Evolutionary conservation across 2,888 invertebrate species (phyloP), one percentile per base, ranked within the genome.

Genomic region (Heteromurus nitidus): DNA sequence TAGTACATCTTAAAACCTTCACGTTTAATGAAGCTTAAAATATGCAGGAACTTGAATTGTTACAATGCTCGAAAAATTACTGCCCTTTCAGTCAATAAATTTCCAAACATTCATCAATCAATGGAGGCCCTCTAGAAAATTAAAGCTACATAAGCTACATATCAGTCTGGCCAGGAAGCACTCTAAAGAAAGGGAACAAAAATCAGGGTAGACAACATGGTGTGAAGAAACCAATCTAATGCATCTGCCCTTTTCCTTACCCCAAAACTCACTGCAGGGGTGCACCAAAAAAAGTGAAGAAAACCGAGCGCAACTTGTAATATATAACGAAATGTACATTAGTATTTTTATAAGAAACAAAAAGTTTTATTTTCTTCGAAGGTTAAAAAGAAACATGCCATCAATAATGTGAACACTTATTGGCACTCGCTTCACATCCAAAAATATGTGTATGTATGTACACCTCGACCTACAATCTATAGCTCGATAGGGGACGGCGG

Each of bases 351-450:
- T 20, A 50, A 16, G 20, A 50, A 20, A 20, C 13, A 36, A 9
- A 36, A 18, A 50, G 9, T 2, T 50, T 9, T 20, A 18, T n/a
- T 50, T 50, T 50, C 50, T 50, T 20, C 20, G 1, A 20, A 50
- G 9, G 9, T 50, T 20, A 20, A 50, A 50, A 50, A 20, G 55
- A 53, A 30, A 64, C 64, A 22, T 13, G 58, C 28, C 75, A 75
- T 75, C 67, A 75, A 75, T 75, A 75, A 67, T 58, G 30, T 65
- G 13, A 58, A 75, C 67, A 75, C 67, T 58, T 67, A 67, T 67
- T 58, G 67, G 36, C 74, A 65, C 75, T 44, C 22, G 42, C 64
- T 64, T 64, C 22, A 13, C 30, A 18, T 64, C 42, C n/a, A n/a
- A n/a, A n/a, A n/a, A n/a, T n/a, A n/a, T n/a, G n/a, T n/a, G n/a